Evolutionary conservation across 2,888 invertebrate species (phyloP).

Genomic region (Acleris holmiana): DNA sequence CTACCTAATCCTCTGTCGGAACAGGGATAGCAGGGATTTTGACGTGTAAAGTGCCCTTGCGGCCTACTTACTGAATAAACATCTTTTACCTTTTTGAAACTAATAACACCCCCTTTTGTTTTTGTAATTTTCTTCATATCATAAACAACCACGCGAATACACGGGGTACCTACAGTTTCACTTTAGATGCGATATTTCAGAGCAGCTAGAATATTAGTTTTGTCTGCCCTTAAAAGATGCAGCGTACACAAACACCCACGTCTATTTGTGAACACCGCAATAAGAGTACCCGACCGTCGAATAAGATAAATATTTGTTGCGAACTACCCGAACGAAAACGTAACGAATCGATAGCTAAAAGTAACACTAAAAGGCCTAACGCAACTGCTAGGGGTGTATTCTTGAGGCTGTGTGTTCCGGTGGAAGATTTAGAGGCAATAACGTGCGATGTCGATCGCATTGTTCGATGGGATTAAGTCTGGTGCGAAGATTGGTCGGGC

Average conservation of each 20-base stretch:
- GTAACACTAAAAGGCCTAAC: constrained; percentile 70
- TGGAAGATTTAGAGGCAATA: constrained; percentile 83
- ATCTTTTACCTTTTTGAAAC: too few species aligned
- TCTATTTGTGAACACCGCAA: constrained; percentile 72
- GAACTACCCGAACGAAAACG: constrained; percentile 54
- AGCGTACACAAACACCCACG: constrained; percentile 29
- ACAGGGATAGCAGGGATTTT: too few species aligned
- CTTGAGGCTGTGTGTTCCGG: constrained; percentile 47
- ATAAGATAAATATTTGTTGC: constrained; percentile 73
- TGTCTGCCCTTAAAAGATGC: constrained; percentile 15
- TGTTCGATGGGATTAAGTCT: constrained; percentile 78
- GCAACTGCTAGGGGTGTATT: constrained; percentile 52
- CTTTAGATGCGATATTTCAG: background rate
- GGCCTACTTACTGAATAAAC: too few species aligned
- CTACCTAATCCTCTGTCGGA: too few species aligned
- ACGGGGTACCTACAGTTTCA: too few species aligned
- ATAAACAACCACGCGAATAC: too few species aligned
- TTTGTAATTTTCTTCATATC: too few species aligned
- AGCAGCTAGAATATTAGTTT: background rate
- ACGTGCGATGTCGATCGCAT: constrained; percentile 72
- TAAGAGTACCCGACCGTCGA: constrained; percentile 65
- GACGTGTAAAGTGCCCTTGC: too few species aligned
- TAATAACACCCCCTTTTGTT: too few species aligned
- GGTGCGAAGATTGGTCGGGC: constrained; percentile 58
- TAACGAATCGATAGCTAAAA: constrained; percentile 62